Conservation (phyloP, 1,140 invertebrate species). For the Papilio dardanus region DNA sequence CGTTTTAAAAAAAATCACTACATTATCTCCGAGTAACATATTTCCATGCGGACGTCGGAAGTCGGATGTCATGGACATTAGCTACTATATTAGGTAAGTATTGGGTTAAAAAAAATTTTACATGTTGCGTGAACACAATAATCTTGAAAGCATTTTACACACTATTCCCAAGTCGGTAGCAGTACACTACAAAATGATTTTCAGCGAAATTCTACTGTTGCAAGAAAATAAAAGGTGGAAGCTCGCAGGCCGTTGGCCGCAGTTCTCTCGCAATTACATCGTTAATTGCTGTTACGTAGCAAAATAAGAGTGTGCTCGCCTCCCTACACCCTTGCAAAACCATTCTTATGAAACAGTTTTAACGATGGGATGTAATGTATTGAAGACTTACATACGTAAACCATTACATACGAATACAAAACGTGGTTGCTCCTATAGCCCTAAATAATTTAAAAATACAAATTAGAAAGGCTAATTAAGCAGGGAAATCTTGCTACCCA, state of each 20-base stretch:
- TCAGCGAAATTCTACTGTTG: conserved; percentile 9
- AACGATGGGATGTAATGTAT: neutral
- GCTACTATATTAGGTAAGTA: no score
- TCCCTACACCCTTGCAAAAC: conserved; percentile 15
- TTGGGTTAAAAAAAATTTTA: neutral
- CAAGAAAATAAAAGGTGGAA: conserved; percentile 18
- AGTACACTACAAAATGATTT: conserved; percentile 1
- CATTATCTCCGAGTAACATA: no score
- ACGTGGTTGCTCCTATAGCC: no score
- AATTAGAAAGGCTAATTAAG: no score
- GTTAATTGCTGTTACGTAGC: conserved; percentile 31
- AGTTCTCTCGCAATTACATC: conserved; percentile 28
- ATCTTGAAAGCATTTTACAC: neutral
- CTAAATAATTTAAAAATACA: no score
- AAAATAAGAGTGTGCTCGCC: conserved; percentile 4
- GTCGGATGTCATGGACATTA: no score
- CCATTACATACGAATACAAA: neutral
- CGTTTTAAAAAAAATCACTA: no score
- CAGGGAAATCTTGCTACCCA: no score
- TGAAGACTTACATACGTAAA: neutral
- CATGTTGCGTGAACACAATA: neutral
- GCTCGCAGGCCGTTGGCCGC: neutral
- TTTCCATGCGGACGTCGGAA: no score
- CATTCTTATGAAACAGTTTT: conserved; percentile 25
- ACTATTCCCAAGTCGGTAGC: neutral